Base-by-base conservation (phyloP, 2,888 invertebrate species). In the Cheilosia urbana region DNA sequence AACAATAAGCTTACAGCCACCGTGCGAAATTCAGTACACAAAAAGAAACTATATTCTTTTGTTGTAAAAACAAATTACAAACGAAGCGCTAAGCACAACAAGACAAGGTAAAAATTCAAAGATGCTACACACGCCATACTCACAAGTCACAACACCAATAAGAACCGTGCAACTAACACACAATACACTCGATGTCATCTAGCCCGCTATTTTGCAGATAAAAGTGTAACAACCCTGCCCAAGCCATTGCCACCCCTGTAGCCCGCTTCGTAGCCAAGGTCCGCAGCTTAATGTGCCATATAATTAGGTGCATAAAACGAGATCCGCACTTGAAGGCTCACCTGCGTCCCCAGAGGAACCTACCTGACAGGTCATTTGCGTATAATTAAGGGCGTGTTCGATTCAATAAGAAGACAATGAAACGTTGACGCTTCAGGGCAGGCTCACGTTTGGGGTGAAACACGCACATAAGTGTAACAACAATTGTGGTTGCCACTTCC, bases 301-400 rank as follows among this genome's bases (percentile, higher is more conserved):
- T 69, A 81, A 81, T 81, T 79, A 65, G 63, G 79, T 60, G 75
- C 53, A 65, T 47, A 66, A 69, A 69, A 79, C n/a, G n/a, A n/a
- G n/a, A n/a, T n/a, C 69, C 79, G 60, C 65, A 75, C 75, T 73
- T 73, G 24, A 65, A 68, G 68, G 57, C 69, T 66, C 79, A 79
- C 75, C 78, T 60, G 72, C 21, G 45, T 42, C 47, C n/a, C 21
- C n/a, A 58, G 34, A 17, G 0, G 55, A 57, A 66, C 42, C 53
- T 53, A 45, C n/a, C 58, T 65, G 55, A 7, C 76, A 58, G 63
- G 45, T 21, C 60, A 60, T 58, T 66, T 81, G 45, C 49, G 19
- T 49, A 21, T 73, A 68, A 69, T 71, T 53, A 60, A 75, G 58
- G 71, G 57, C 58, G 63, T 69, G 58, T 63, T 66, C 55, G 37